Evolutionary conservation across 2,888 invertebrate species (phyloP).

Genomic region (Ellobium chinense): DNA sequence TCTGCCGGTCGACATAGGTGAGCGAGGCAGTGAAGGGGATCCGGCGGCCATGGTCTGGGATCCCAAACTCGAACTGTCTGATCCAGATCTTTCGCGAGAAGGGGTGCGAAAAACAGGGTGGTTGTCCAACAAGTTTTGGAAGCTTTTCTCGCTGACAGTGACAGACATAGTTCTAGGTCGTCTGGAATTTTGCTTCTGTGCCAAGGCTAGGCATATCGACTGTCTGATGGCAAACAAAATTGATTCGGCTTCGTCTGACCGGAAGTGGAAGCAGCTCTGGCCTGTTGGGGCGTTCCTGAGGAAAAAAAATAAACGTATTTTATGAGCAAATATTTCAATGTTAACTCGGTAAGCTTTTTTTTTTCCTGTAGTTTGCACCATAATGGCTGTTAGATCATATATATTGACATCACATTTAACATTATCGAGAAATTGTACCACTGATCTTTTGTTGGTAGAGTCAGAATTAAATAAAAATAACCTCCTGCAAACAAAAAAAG

Average conservation of each 20-base stretch:
- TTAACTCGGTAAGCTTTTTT: not conserved
- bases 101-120: not conserved
- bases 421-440: too few species aligned
- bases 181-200: constrained; percentile 13
- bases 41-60: not conserved
- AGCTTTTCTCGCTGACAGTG: constrained; percentile 5
- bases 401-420: too few species aligned
- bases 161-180: not conserved
- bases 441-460: too few species aligned
- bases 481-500: not conserved
- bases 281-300: constrained; percentile 34
- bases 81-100: constrained; percentile 1
- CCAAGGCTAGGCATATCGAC: constrained; percentile 28
- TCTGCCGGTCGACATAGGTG: not conserved
- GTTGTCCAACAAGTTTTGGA: not conserved
- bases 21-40: not conserved
- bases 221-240: constrained; percentile 34
- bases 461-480: too few species aligned
- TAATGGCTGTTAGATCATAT: too few species aligned
- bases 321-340: not conserved
- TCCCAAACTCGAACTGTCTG: constrained; percentile 15
- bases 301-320: not conserved
- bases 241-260: constrained; percentile 10
- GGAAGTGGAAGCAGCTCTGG: constrained; percentile 27
- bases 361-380: too few species aligned